Evolutionary conservation across 1,140 invertebrate genomes (phyloP), one percentile per base, ranked within the genome.

Genomic region (Eriosoma lanigerum): DNA sequence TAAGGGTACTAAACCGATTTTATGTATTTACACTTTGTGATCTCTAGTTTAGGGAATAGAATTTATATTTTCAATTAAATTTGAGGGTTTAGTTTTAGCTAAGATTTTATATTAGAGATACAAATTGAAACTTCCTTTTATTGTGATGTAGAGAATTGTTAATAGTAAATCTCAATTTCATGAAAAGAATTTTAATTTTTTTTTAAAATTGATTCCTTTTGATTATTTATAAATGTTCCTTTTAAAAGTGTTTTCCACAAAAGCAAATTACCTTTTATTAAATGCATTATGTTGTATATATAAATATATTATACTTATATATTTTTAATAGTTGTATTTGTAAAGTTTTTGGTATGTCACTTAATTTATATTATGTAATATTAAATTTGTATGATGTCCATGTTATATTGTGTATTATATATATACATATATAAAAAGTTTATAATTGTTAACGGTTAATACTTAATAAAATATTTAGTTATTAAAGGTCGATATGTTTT

Each of bases 1-100:
- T 13, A 72, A 58, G 75, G 75, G 75, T 78, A 78, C 38, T 46
- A 21, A 78, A 58, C 24, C 15, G 32, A 75, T 75, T 60, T 78
- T 60, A 24, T 78, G 62, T n/a, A 60, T 56, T 76, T 76, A 58
- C 12, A 76, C 44, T 24, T 58, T 78, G 75, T 78, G 75, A 78
- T 78, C 52, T 78, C 54, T 78, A 60, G 56, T 46, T 78, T 76
- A 76, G 8, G 58, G 50, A 24, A 12, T 52, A 24, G 68, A 17
- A n/a, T 52, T 32, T 52, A 50, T 70, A 70, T 70, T 46, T 72
- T 52, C 17, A n/a, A 21, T 52, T 52, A 52, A 52, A 21, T 4
- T 50, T 29, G 48, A 38, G 32, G 32, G 17, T 52, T 15, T 70
- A 29, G 46, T 32, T 52, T 50, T 70, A 26, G 46, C 15, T 29